These are phyloP conservation scores for Crossocerus cetratus DNA, from an alignment of 2,888 invertebrate species.

Conservation along the genomic window DNA sequence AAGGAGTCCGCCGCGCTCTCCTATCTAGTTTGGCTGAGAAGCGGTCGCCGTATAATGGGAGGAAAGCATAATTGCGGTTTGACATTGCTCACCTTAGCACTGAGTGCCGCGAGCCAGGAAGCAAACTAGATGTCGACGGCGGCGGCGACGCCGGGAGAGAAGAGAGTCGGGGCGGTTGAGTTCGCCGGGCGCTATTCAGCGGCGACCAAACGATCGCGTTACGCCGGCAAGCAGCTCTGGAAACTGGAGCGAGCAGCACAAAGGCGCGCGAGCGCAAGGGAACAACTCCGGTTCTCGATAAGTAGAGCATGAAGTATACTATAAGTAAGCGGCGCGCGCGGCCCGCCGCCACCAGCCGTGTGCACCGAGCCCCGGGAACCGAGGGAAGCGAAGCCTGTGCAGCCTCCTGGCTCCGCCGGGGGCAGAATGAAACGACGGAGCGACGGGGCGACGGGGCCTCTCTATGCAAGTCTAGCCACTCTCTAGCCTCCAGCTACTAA, in stretches of 20 bases:
- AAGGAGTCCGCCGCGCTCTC: too few relatives aligned
- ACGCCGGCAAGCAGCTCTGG: conserved; percentile 24
- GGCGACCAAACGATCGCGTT: conserved; percentile 42
- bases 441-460: too few relatives aligned
- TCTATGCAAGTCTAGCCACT: too few relatives aligned
- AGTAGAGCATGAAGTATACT: conserved; percentile 74
- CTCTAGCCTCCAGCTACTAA: too few relatives aligned
- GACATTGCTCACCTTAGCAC: conserved; percentile 19
- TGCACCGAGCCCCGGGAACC: neutral
- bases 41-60: neutral
- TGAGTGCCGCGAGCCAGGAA: too few relatives aligned
- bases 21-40: conserved; percentile 2
- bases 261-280: conserved; percentile 47
- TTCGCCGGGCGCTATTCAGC: conserved; percentile 29
- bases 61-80: conserved; percentile 24
- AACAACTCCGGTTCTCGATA: conserved; percentile 66
- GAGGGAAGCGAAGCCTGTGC: neutral
- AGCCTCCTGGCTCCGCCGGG: too few relatives aligned
- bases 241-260: conserved; percentile 38
- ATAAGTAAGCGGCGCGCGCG: conserved; percentile 38
- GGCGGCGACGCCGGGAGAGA: neutral
- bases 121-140: too few relatives aligned
- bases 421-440: conserved; percentile 29
- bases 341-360: too few relatives aligned
- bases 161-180: neutral